Percentiles rank a stretch among this genome's conserved stretches.
These are phyloP conservation scores for Cerceris ruficornis DNA, from an alignment of 2,888 invertebrate genomes.

Conservation along the genomic window DNA sequence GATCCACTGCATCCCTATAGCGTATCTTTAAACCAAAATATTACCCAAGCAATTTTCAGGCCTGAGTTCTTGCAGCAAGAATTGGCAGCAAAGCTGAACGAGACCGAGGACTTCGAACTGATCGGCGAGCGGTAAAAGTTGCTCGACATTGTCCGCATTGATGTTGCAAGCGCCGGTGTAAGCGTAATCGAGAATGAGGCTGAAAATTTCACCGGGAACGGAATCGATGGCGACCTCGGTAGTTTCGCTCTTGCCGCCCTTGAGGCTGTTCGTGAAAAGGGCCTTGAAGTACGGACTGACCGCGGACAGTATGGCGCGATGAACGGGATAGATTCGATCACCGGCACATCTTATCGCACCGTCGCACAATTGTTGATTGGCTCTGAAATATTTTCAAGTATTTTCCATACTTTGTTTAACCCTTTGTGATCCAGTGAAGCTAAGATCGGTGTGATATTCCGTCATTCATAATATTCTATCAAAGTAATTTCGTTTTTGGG, in stretches of 20 bases:
- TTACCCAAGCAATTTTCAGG: constrained; percentile 87
- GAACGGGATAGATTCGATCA: constrained; percentile 85
- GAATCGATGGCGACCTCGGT: constrained; percentile 84
- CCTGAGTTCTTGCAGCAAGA: constrained; percentile 85
- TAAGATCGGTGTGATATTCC: no score
- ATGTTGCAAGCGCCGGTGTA: constrained; percentile 88
- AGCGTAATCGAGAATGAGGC: constrained; percentile 88
- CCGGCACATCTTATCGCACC: constrained; percentile 86
- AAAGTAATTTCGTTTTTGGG: no score
- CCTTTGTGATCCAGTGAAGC: no score
- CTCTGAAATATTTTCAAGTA: constrained; percentile 73
- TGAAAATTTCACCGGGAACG: constrained; percentile 85
- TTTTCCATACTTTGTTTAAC: neutral
- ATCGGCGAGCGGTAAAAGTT: constrained; percentile 87
- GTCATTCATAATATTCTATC: no score
- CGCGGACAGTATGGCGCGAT: constrained; percentile 88
- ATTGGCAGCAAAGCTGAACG: constrained; percentile 87
- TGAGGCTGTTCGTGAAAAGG: constrained; percentile 87
- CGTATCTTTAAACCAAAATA: no score
- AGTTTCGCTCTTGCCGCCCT: constrained; percentile 85
- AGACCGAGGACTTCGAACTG: constrained; percentile 89
- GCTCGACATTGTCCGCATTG: constrained; percentile 87
- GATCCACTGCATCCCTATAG: no score
- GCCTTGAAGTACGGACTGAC: constrained; percentile 89
- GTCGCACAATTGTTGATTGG: constrained; percentile 87